Evolutionary conservation across 92 coral and sea anemone genomes (phyloP).

Genomic region (Palythoa grandis): DNA sequence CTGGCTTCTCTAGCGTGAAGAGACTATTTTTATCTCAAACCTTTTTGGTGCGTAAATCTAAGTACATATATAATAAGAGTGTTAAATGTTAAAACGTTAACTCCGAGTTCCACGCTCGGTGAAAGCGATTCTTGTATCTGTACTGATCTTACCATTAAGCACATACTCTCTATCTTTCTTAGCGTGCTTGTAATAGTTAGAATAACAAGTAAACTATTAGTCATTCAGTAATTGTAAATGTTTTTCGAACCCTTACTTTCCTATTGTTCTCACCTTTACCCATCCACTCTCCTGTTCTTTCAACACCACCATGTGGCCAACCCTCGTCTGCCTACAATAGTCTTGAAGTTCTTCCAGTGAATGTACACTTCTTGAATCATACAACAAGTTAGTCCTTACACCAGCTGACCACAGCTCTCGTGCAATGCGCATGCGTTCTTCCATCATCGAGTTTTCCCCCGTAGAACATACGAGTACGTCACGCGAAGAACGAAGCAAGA

Average conservation of each 20-base stretch:
- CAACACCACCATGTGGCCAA: constrained; percentile 83
- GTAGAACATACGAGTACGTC: constrained; percentile 91
- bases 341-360: constrained; percentile 83
- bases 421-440: constrained; percentile 84
- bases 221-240: too few species aligned
- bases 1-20: too few species aligned
- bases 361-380: constrained; percentile 65
- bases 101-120: too few species aligned
- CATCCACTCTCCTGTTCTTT: constrained; percentile 84
- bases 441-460: constrained; percentile 74
- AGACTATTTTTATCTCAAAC: too few species aligned
- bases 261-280: constrained; percentile 64
- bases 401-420: constrained; percentile 81
- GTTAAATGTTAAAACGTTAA: too few species aligned
- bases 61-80: too few species aligned
- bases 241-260: not conserved
- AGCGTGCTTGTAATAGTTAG: too few species aligned
- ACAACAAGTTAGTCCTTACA: constrained; percentile 75
- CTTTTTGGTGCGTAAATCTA: too few species aligned
- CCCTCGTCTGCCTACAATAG: constrained; percentile 76
- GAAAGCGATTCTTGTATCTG: too few species aligned
- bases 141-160: too few species aligned
- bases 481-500: constrained; percentile 61
- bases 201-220: too few species aligned
- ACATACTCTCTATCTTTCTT: too few species aligned